These are phyloP conservation scores for Lepisosteus oculatus DNA, from an alignment of 2,113 vertebrate genomes.

Conservation along the genomic window DNA sequence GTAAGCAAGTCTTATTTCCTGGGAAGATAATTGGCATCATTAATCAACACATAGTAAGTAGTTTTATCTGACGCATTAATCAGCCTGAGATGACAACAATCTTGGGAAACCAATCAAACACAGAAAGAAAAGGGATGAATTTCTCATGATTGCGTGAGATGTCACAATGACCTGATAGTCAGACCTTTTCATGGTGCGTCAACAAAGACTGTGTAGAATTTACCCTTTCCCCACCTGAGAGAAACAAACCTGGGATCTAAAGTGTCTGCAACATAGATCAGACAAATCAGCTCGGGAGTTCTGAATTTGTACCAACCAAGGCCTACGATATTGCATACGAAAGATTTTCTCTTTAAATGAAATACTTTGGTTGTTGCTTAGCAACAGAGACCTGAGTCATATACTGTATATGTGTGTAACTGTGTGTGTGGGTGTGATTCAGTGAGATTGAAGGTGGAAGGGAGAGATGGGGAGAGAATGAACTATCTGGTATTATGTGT, in stretches of 20 bases:
- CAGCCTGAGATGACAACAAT: conserved; percentile 51
- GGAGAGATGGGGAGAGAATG: conserved; percentile 26
- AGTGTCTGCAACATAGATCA: conserved; percentile 43
- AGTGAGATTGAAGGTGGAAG: conserved; percentile 50
- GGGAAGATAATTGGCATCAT: conserved; percentile 48
- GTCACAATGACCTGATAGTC: conserved; percentile 23
- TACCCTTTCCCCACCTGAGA: no score
- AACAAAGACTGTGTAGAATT: background rate
- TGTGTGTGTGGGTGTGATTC: conserved; percentile 47
- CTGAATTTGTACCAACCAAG: conserved; percentile 46
- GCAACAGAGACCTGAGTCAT: conserved; percentile 69
- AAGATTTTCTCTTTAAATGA: conserved; percentile 53
- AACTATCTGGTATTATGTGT: background rate
- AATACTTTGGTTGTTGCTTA: conserved; percentile 64
- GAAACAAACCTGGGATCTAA: no score
- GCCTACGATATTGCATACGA: conserved; percentile 52
- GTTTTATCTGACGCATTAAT: conserved; percentile 55
- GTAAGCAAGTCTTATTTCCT: conserved; percentile 42
- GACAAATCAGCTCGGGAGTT: conserved; percentile 40
- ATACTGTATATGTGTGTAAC: conserved; percentile 67
- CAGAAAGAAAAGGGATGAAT: conserved; percentile 40
- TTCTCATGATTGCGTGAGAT: conserved; percentile 1
- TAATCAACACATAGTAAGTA: conserved; percentile 60
- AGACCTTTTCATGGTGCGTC: background rate
- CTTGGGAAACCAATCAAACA: conserved; percentile 49